A percentile compares a stretch with the other conserved stretches of the same genome.
Conservation (phyloP, 2,113 vertebrate species). For the Hemiscyllium ocellatum region DNA sequence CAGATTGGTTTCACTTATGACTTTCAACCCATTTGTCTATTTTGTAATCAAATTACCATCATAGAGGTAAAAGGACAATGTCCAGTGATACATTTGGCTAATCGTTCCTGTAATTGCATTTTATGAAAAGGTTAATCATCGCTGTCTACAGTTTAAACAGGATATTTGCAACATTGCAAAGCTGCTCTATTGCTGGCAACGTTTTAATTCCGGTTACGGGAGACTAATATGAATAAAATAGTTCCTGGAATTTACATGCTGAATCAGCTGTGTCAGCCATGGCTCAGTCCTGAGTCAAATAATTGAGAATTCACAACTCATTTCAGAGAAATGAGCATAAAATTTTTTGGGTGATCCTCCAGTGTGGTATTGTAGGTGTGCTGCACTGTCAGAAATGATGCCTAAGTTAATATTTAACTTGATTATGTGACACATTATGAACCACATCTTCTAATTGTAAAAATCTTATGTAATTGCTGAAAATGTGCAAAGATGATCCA, state of each 20-base stretch:
- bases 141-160: slow-evolving; percentile 1
- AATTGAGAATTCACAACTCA: background rate
- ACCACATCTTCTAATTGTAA: background rate
- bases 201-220: background rate
- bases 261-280: background rate
- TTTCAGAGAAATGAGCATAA: background rate
- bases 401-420: background rate
- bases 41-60: slow-evolving; percentile 15
- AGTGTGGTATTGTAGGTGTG: background rate
- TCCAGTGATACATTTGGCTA: background rate
- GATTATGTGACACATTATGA: background rate
- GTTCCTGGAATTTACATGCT: background rate
- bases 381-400: background rate
- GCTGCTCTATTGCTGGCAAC: background rate
- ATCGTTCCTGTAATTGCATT: background rate
- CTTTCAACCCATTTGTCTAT: slow-evolving; percentile 16
- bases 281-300: background rate
- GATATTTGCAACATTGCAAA: background rate
- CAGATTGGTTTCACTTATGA: slow-evolving; percentile 27
- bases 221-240: background rate
- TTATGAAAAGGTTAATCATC: slow-evolving; percentile 10
- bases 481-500: background rate
- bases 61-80: background rate
- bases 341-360: background rate
- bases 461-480: background rate